Evolutionary conservation across 2,888 invertebrate genomes (phyloP).

Genomic region (Lycia hirtaria): DNA sequence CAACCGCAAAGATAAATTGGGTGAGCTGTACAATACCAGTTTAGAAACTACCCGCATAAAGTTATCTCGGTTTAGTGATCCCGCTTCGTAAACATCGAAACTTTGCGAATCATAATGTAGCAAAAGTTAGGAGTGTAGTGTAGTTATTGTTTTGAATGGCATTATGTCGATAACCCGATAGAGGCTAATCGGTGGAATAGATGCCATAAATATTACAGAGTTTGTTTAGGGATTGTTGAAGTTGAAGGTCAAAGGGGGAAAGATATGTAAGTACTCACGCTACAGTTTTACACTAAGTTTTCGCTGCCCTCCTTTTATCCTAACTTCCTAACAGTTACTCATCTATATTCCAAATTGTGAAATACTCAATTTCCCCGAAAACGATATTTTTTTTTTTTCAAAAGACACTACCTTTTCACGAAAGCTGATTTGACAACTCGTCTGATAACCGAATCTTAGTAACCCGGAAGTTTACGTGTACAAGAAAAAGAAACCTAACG

Average conservation of each 20-base stretch:
- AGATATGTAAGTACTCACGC: no score
- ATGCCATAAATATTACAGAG: constrained; percentile 4
- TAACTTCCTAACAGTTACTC: no score
- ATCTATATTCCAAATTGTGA: no score
- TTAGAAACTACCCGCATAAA: constrained; percentile 30
- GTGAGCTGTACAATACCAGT: constrained; percentile 12
- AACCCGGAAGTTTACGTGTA: no score
- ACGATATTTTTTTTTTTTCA: no score
- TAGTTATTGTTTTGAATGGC: constrained; percentile 42
- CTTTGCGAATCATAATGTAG: constrained; percentile 26
- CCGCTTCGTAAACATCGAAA: constrained; percentile 27
- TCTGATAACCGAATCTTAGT: no score
- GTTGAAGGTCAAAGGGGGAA: not conserved
- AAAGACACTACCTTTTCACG: no score
- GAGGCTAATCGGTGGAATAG: constrained; percentile 36
- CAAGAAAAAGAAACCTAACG: no score
- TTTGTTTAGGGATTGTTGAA: constrained; percentile 1
- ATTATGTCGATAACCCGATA: constrained; percentile 41
- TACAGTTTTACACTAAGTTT: not conserved
- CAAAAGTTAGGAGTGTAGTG: constrained; percentile 20
- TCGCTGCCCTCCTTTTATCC: no score
- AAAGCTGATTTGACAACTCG: no score
- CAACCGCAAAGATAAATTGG: not conserved
- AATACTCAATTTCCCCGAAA: no score
- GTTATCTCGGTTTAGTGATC: constrained; percentile 28